A percentile compares a stretch with the other conserved stretches of the same genome.
phyloP scores from a whole-genome alignment of 1,140 invertebrate genomes.

The Adelges cooleyi region DNA sequence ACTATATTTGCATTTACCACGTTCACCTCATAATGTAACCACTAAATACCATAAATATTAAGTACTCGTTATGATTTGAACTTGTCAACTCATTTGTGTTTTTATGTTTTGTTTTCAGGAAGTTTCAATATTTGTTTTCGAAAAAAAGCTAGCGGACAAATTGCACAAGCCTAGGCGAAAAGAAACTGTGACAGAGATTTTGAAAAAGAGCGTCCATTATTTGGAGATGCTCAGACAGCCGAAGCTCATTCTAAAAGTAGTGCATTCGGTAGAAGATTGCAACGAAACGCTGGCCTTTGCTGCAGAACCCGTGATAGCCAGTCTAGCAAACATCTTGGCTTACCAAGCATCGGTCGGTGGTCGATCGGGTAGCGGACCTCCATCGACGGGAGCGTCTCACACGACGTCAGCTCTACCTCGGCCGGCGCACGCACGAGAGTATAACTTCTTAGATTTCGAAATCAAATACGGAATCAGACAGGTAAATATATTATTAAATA shows the following conservation, averaged over 20 bases:
- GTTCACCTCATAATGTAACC: too few relatives aligned
- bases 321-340: constrained; percentile 75
- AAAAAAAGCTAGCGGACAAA: constrained; percentile 87
- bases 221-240: constrained; percentile 79
- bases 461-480: constrained; percentile 85
- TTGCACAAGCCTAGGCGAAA: constrained; percentile 86
- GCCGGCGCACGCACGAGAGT: constrained; percentile 58
- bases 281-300: constrained; percentile 82
- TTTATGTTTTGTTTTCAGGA: constrained; percentile 75
- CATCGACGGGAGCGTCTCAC: constrained; percentile 38
- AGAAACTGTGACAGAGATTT: constrained; percentile 79
- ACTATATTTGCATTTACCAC: too few relatives aligned
- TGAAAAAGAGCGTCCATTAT: constrained; percentile 67
- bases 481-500: too few relatives aligned
- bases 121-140: constrained; percentile 89
- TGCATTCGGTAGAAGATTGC: constrained; percentile 67
- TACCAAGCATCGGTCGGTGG: constrained; percentile 55
- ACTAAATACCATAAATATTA: too few relatives aligned
- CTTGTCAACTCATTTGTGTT: too few relatives aligned
- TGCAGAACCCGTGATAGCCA: constrained; percentile 74
- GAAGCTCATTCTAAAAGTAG: constrained; percentile 58
- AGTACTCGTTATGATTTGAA: too few relatives aligned
- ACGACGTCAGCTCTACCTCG: constrained; percentile 36
- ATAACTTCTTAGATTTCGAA: constrained; percentile 80
- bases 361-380: constrained; percentile 37